Conservation (phyloP, 2,113 vertebrate genomes). For the Hippocampus comes region DNA sequence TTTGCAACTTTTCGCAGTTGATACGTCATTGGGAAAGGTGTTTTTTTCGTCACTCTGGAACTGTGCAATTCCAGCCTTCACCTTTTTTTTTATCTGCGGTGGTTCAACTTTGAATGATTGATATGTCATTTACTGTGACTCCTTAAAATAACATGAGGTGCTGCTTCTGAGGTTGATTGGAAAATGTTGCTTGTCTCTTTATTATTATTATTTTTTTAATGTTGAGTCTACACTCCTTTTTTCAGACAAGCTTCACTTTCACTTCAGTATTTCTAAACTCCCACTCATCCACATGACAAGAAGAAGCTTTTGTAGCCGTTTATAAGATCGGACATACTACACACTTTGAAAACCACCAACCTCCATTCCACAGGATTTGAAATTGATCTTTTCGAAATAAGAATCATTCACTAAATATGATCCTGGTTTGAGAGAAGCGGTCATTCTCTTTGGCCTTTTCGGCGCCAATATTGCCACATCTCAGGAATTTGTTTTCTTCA, state of each 20-base stretch:
- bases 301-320: neutral
- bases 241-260: slow-evolving; percentile 3
- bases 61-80: slow-evolving; percentile 2
- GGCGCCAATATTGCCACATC: neutral
- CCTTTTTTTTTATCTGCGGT: slow-evolving; percentile 18
- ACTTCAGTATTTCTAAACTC: neutral
- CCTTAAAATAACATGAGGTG: slow-evolving; percentile 3
- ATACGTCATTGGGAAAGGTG: slow-evolving; percentile 7
- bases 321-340: neutral
- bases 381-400: neutral
- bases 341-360: neutral
- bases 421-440: neutral
- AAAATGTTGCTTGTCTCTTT: neutral
- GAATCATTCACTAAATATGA: slow-evolving; percentile 1
- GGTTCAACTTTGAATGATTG: slow-evolving; percentile 5
- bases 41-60: neutral
- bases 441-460: neutral
- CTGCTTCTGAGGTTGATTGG: neutral
- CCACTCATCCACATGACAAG: neutral
- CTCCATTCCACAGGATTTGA: neutral
- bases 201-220: neutral
- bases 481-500: neutral
- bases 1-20: neutral
- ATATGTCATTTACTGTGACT: slow-evolving; percentile 22
- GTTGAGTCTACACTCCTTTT: neutral